Percentiles rank a stretch among this genome's conserved stretches.
These are phyloP conservation scores for Glossosoma conforme DNA, from an alignment of 1,140 invertebrate species.

Conservation along the genomic window DNA sequence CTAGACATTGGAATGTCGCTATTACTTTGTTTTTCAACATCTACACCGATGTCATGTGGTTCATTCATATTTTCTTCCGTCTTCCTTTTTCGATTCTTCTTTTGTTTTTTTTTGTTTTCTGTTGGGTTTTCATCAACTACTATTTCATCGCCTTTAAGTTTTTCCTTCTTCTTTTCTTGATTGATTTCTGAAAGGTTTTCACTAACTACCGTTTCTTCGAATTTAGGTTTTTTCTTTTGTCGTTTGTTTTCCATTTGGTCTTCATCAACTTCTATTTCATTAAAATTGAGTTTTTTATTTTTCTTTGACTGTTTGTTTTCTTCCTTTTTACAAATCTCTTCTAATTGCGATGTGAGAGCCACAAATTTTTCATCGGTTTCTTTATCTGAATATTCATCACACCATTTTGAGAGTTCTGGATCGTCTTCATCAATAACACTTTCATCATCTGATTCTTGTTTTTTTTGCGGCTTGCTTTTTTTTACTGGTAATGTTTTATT, in stretches of 20 bases:
- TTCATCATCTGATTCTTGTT: constrained; percentile 31
- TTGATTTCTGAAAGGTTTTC: constrained; percentile 9
- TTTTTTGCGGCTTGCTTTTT: constrained; percentile 19
- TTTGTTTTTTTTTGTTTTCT: constrained; percentile 32
- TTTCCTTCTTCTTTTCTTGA: constrained; percentile 32
- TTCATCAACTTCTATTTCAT: constrained; percentile 16
- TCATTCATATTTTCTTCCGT: too few species aligned
- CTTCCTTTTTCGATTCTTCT: constrained; percentile 26
- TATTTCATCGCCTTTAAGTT: constrained; percentile 26
- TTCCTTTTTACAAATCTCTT: constrained; percentile 29
- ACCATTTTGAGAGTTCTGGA: constrained; percentile 24
- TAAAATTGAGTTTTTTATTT: constrained; percentile 15
- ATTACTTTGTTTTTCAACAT: too few species aligned
- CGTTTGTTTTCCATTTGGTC: constrained; percentile 26
- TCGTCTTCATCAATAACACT: constrained; percentile 23
- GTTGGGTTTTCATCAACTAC: constrained; percentile 37
- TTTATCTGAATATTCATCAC: constrained; percentile 22
- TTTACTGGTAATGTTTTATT: constrained; percentile 24
- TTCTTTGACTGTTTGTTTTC: constrained; percentile 22
- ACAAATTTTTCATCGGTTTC: constrained; percentile 28
- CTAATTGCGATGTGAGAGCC: constrained; percentile 26
- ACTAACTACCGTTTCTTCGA: constrained; percentile 11
- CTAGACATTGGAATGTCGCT: too few species aligned
- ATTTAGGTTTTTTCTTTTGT: constrained; percentile 17
- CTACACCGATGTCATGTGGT: too few species aligned